phyloP scores from a whole-genome alignment of 1,140 invertebrate genomes.

The Papilio dardanus region DNA sequence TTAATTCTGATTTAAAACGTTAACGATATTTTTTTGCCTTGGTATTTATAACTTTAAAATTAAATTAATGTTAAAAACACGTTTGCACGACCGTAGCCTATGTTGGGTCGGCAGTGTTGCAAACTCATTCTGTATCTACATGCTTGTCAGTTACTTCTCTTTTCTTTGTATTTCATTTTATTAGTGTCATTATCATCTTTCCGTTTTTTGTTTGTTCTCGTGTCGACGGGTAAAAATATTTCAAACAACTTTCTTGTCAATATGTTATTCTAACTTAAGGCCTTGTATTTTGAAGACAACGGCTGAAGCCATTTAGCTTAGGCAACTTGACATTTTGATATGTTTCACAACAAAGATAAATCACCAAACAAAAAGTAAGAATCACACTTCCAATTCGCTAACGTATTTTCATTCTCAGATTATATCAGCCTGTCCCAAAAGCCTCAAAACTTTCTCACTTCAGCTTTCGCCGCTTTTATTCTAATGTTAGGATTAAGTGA shows the following conservation, averaged over 20 bases:
- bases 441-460: slow-evolving; percentile 15
- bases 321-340: not conserved
- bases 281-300: not conserved
- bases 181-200: too few species aligned
- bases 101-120: not conserved
- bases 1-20: slow-evolving; percentile 1
- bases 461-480: slow-evolving; percentile 15
- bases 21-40: not conserved
- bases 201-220: too few species aligned
- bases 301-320: not conserved
- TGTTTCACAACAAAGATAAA: not conserved
- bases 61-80: not conserved
- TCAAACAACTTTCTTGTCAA: too few species aligned
- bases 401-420: slow-evolving; percentile 1
- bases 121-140: not conserved
- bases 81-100: not conserved
- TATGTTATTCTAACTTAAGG: not conserved
- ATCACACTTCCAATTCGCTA: not conserved
- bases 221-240: too few species aligned
- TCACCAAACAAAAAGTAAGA: slow-evolving; percentile 5
- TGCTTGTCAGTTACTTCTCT: not conserved
- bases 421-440: slow-evolving; percentile 1
- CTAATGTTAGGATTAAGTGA: slow-evolving; percentile 23
- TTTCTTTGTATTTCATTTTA: too few species aligned
- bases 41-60: not conserved